Conservation (phyloP, 2,888 invertebrate species). For the Escarpia spicata region DNA sequence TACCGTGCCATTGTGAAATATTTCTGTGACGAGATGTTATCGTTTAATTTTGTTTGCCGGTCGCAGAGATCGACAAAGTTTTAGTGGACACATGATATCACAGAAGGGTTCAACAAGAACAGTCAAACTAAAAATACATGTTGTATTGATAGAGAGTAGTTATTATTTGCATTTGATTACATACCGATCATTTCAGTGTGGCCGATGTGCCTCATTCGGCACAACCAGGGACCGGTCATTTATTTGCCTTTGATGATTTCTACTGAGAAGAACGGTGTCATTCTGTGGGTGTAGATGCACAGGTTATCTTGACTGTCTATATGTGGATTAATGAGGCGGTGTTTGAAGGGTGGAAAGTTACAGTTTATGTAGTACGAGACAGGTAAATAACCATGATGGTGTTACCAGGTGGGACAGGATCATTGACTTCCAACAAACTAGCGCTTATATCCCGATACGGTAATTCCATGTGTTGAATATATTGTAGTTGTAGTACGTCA, state of each 20-base stretch:
- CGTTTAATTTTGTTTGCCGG: not conserved
- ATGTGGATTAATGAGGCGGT: not conserved
- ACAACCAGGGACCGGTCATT: not conserved
- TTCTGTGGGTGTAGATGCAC: not conserved
- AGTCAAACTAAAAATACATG: not conserved
- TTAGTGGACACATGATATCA: not conserved
- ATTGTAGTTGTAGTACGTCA: too few species aligned
- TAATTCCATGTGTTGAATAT: too few species aligned
- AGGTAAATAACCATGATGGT: not conserved
- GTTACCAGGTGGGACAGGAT: not conserved
- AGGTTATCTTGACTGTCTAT: not conserved
- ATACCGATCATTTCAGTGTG: not conserved
- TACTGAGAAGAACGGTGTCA: not conserved
- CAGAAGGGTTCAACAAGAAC: not conserved
- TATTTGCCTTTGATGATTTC: conserved; percentile 16
- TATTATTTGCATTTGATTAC: not conserved
- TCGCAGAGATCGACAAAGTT: not conserved
- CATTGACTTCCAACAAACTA: not conserved
- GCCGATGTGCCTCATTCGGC: not conserved
- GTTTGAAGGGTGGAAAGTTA: not conserved
- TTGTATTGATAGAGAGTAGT: not conserved
- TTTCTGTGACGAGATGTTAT: not conserved
- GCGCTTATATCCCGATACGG: too few species aligned
- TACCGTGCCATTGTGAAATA: not conserved
- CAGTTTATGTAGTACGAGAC: not conserved